Base-by-base conservation (phyloP, 2,888 invertebrate genomes). In the Lycia hirtaria region DNA sequence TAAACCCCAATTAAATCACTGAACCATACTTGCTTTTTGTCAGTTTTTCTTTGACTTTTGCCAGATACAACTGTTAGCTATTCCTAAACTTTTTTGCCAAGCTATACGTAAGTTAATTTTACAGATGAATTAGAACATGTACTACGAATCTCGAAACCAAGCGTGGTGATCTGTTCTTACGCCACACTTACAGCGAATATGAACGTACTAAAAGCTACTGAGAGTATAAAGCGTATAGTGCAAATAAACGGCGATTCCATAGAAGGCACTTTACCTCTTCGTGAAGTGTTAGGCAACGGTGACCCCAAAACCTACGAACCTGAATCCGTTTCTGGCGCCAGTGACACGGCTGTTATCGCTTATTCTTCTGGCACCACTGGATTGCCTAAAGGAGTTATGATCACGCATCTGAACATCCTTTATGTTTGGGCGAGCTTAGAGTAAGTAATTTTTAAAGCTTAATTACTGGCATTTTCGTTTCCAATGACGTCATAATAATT, bases 331-430 rank as follows among this genome's bases (percentile, higher is more conserved):
- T 47, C 65, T 32, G 71, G 68, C 10, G 53, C 58, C 45, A 45
- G 58, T 0, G 75, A 75, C 44, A 57, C 59, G 0, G 72, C 69
- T 1, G 71, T 92, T 35, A 76, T 93, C 35, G 87, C 93, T 7
- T 93, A 93, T 72, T 93, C 93, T 2, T 93, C 93, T 59, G 92
- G 96, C 0, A 96, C 96, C 0, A 96, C 96, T 0, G 96, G 96
- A 0, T 83, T 95, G 20, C 96, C 96, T 0, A 96, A 96, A 82
- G 96, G 96, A 10, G 96, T 96, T 0, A 93, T 93, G 92, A 77
- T 96, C 30, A 93, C 94, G 0, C 95, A 96, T 71, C 49, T 77
- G 2, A 81, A 82, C 38, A 50, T 68, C 0, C 56, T 83, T 6
- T 75, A 54, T 92, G 93, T 9, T 5, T 63, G 61, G 33, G 40